Conservation (phyloP, 2,797 vertebrate species). For the Knipowitschia caucasica region DNA sequence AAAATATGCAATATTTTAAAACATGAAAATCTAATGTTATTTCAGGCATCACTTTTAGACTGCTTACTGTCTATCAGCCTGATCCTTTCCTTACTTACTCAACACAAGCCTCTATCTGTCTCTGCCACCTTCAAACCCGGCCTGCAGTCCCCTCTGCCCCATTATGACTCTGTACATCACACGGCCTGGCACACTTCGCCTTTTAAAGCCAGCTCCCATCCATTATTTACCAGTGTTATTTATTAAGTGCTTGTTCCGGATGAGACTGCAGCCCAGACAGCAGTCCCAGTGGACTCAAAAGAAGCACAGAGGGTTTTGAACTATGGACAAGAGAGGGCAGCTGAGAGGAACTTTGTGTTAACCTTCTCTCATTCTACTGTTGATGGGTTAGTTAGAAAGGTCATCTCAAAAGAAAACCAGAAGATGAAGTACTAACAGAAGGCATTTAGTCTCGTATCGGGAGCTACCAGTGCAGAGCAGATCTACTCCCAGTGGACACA, state of each 20-base stretch:
- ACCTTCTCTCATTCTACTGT: background rate
- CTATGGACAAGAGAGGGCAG: background rate
- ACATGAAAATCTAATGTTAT: too few relatives aligned
- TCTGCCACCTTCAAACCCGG: background rate
- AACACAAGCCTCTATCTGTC: background rate
- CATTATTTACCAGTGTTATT: slow-evolving; percentile 9
- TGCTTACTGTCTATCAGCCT: slow-evolving; percentile 1
- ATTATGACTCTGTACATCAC: slow-evolving; percentile 4
- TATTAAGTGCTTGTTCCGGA: slow-evolving; percentile 13
- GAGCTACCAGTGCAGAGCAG: too few relatives aligned
- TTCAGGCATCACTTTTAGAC: too few relatives aligned
- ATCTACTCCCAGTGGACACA: too few relatives aligned
- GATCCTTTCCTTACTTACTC: background rate
- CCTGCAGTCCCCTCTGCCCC: slow-evolving; percentile 6
- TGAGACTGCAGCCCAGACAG: slow-evolving; percentile 11
- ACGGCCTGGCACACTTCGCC: slow-evolving; percentile 8
- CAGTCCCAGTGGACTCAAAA: background rate
- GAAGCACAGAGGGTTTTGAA: slow-evolving; percentile 1
- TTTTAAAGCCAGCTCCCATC: slow-evolving; percentile 7
- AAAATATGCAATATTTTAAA: too few relatives aligned
- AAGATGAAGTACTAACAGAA: too few relatives aligned
- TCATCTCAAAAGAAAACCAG: background rate
- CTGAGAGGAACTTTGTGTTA: slow-evolving; percentile 1
- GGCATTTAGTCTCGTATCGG: too few relatives aligned
- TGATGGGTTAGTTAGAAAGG: background rate